These are phyloP conservation scores for Trachemys scripta DNA, from an alignment of 2,113 vertebrate genomes.

Conservation along the genomic window DNA sequence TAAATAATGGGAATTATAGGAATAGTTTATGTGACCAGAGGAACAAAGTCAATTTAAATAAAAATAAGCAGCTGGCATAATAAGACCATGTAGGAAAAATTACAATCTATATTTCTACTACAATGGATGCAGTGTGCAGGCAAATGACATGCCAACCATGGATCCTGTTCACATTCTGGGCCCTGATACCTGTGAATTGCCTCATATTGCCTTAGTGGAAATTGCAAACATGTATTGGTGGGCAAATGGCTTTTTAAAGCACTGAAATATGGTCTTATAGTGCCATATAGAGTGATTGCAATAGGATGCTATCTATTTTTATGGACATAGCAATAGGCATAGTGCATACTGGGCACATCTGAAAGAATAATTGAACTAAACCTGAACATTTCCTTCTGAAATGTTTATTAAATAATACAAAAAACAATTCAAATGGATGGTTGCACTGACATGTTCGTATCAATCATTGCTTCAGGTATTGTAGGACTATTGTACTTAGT, in stretches of 20 bases:
- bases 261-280: not conserved
- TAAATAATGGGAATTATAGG: not conserved
- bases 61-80: not conserved
- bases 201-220: not conserved
- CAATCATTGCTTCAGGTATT: not conserved
- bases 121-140: not conserved
- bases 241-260: not conserved
- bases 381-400: not conserved
- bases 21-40: not conserved
- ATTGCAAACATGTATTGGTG: not conserved
- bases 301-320: not conserved
- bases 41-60: conserved; percentile 25
- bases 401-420: not conserved
- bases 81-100: conserved; percentile 10
- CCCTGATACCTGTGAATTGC: not conserved
- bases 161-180: not conserved
- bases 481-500: not conserved
- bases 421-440: not conserved
- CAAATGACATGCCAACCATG: not conserved
- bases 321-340: not conserved
- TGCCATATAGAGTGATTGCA: not conserved
- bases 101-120: not conserved
- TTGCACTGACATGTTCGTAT: not conserved
- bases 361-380: not conserved
- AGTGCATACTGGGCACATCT: not conserved